Evolutionary conservation across 2,888 invertebrate species (phyloP).

Genomic region (Augochlorella aurata): DNA sequence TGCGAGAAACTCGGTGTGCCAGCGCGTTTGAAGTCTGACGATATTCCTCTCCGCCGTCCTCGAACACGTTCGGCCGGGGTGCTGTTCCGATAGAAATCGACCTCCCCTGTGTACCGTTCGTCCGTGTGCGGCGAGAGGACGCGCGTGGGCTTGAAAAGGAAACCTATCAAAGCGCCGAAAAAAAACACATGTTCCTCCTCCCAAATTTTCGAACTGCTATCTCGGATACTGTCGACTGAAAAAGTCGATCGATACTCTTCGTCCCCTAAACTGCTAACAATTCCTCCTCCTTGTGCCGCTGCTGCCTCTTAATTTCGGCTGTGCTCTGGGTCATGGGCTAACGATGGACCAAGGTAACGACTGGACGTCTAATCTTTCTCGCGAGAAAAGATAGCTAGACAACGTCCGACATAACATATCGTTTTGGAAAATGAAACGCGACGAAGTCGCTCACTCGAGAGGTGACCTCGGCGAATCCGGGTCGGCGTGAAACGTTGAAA

Average conservation of each 20-base stretch:
- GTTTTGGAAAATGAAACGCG: no score
- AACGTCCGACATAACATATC: no score
- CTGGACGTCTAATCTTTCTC: no score
- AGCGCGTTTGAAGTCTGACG: slow-evolving; percentile 62
- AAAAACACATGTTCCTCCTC: slow-evolving; percentile 4
- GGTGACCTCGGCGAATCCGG: not conserved
- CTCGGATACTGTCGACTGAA: not conserved
- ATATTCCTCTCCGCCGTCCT: slow-evolving; percentile 52
- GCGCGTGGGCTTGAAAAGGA: slow-evolving; percentile 20
- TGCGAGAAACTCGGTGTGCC: slow-evolving; percentile 53
- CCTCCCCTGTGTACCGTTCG: slow-evolving; percentile 16
- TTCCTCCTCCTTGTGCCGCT: not conserved
- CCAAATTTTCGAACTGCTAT: not conserved
- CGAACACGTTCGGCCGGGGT: slow-evolving; percentile 39
- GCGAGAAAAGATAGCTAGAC: no score
- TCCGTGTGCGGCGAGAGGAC: not conserved
- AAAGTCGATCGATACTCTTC: not conserved
- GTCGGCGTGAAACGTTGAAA: not conserved
- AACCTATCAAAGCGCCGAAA: not conserved
- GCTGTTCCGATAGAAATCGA: slow-evolving; percentile 50
- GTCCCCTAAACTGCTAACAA: not conserved
- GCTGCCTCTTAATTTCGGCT: no score
- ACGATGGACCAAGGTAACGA: no score
- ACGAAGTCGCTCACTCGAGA: no score
- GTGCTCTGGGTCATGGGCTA: no score